phyloP scores from a whole-genome alignment of 2,113 vertebrate genomes.

The Oenanthe oenanthe region DNA sequence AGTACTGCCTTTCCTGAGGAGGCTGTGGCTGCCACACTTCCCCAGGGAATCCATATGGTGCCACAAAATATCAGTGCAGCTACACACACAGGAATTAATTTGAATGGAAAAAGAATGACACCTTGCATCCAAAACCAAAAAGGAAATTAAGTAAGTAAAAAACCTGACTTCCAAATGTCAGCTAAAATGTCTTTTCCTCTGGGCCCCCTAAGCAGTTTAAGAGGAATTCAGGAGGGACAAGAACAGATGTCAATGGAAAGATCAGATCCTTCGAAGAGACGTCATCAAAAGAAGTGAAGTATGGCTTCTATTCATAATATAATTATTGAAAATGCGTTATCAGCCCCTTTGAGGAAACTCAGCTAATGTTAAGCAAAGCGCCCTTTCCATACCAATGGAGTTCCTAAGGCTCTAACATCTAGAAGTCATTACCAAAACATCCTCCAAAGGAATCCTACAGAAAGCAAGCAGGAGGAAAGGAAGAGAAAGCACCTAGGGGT shows the following conservation, averaged over 20 bases:
- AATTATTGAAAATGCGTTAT: neutral
- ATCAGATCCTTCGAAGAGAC: neutral
- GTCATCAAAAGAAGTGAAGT: neutral
- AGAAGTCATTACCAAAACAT: neutral
- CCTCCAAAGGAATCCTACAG: neutral
- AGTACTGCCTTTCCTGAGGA: neutral
- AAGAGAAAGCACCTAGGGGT: neutral
- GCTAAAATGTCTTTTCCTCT: constrained; percentile 39
- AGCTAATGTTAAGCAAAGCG: neutral
- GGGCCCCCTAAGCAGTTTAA: neutral
- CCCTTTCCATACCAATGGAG: neutral
- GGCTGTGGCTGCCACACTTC: neutral
- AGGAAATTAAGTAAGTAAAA: neutral
- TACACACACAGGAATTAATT: neutral
- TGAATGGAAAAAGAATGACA: neutral
- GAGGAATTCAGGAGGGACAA: constrained; percentile 1
- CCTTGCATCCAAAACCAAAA: neutral
- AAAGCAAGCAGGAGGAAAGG: neutral
- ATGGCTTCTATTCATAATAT: neutral
- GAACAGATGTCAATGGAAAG: constrained; percentile 15
- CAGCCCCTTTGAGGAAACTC: neutral
- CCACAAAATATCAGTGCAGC: neutral
- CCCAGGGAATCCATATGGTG: neutral
- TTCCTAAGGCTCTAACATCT: neutral
- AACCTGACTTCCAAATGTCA: constrained; percentile 35